phyloP scores from a whole-genome alignment of 2,888 invertebrate genomes.

The Carpatolechia fugitivella region DNA sequence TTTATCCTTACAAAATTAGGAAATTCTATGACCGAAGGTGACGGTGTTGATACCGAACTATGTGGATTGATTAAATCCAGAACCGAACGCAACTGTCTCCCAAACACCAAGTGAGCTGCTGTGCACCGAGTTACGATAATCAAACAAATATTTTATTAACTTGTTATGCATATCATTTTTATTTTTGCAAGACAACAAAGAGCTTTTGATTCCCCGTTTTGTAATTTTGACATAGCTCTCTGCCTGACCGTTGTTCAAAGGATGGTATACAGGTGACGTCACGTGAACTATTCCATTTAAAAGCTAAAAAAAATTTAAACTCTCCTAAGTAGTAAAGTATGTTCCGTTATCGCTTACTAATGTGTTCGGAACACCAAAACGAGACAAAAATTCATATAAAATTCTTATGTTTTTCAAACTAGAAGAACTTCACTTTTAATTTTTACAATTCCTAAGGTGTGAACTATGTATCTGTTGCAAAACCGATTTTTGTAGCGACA shows the following conservation, averaged over 20 bases:
- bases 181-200: constrained; percentile 13
- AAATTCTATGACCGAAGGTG: too few species aligned
- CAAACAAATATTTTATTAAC: constrained; percentile 26
- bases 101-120: neutral
- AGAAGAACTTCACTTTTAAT: constrained; percentile 16
- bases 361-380: constrained; percentile 26
- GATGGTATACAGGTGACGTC: constrained; percentile 27
- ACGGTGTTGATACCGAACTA: too few species aligned
- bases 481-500: neutral
- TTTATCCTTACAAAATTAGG: too few species aligned
- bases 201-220: too few species aligned
- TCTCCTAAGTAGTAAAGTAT: constrained; percentile 24
- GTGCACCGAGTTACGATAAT: constrained; percentile 26
- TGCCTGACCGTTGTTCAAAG: constrained; percentile 19
- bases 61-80: too few species aligned
- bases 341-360: constrained; percentile 32
- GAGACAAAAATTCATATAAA: constrained; percentile 28
- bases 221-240: too few species aligned
- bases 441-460: constrained; percentile 17
- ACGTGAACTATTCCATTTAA: constrained; percentile 27
- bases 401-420: constrained; percentile 24
- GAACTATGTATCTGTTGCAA: neutral
- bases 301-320: constrained; percentile 25
- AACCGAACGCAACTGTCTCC: too few species aligned
- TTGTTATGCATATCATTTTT: constrained; percentile 12